phyloP scores from a whole-genome alignment of 2,888 invertebrate genomes.

The Agrochola litura region DNA sequence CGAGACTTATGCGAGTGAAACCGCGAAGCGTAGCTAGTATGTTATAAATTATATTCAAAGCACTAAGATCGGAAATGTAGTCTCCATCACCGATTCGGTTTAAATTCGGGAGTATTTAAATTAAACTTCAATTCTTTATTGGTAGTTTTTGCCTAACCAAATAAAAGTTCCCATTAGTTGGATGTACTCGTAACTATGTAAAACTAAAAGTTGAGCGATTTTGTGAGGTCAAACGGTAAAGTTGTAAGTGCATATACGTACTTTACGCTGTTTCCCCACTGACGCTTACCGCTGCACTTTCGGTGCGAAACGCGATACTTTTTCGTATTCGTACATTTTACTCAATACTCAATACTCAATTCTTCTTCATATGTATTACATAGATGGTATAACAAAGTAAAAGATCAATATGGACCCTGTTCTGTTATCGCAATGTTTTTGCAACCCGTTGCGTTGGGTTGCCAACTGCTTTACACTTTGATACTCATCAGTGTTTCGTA shows the following conservation, averaged over 20 bases:
- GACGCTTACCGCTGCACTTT: background rate
- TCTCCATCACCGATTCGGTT: too few relatives aligned
- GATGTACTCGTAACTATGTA: background rate
- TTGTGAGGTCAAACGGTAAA: background rate
- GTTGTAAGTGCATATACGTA: background rate
- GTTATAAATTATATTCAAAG: slow-evolving; percentile 8
- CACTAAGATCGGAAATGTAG: background rate
- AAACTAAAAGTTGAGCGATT: slow-evolving; percentile 2
- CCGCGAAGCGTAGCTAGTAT: background rate
- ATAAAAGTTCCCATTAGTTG: background rate
- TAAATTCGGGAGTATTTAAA: too few relatives aligned
- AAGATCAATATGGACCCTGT: too few relatives aligned
- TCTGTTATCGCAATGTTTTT: background rate
- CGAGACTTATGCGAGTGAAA: too few relatives aligned
- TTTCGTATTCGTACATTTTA: background rate
- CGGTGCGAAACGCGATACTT: background rate
- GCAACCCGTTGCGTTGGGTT: background rate
- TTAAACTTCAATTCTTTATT: background rate
- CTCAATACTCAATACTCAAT: too few relatives aligned
- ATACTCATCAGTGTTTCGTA: background rate
- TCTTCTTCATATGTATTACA: too few relatives aligned
- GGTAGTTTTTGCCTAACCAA: background rate
- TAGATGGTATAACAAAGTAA: too few relatives aligned
- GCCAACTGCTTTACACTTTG: background rate
- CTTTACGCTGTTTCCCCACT: background rate